Base-by-base conservation (phyloP, 2,888 invertebrate genomes). In the Tenthredo mesomela region DNA sequence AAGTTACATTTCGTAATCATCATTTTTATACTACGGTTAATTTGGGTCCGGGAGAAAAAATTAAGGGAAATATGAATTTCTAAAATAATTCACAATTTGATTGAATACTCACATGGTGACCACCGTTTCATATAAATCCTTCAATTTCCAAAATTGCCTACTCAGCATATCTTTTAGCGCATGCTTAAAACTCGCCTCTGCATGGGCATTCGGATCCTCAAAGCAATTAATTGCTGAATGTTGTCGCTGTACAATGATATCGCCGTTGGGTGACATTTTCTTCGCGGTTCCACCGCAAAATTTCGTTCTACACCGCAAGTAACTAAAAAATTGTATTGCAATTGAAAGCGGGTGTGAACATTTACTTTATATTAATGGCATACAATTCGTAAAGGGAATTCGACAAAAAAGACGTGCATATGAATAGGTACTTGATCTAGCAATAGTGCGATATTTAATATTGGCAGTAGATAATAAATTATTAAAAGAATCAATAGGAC, bases 111-210 rank as follows among this genome's bases (percentile, higher is more conserved):
- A 84, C 84, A 71, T 21, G 4, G 43, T 73, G 18, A 70, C 84
- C n/a, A 84, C 84, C 9, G 71, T 70, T 12, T 84, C 84, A 29
- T 71, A 84, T 1, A 71, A 12, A 2, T 71, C 47, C n/a, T 50
- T 84, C 54, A 84, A 10, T 71, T 71, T 71, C 84, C 84, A 73
- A 54, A 71, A 84, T 50, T 84, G 21, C 21, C 84, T 70, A 6
- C 47, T 21, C 2, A 84, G 71, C 1, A 43, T 29, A 43, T 21
- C 40, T 18, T 84, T 84, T 54, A 84, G 40, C 12, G 70, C 84
- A 18, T 40, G 15, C 29, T n/a, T 43, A 50, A 84, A 84, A 71
- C 70, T 71, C 18, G 84, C 84, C 50, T 43, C 50, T 29, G 71
- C 29, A 33, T 84, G 70, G 10, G 21, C 37, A 67, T 37, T 15